Evolutionary conservation across 2,888 invertebrate genomes (phyloP).

Genomic region (Griposia aprilina): DNA sequence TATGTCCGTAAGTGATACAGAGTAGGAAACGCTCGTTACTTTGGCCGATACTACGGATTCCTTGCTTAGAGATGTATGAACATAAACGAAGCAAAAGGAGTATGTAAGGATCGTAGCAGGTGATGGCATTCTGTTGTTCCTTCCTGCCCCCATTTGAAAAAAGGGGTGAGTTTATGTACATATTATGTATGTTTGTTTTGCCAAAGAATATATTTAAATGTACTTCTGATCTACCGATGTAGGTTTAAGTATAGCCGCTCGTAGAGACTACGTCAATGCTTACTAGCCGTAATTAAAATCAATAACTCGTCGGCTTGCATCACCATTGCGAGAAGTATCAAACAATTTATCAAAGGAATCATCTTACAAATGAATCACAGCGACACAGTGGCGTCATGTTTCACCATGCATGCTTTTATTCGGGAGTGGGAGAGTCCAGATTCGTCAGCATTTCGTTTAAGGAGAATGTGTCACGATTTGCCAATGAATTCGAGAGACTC

Average conservation of each 20-base stretch:
- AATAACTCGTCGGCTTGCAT: constrained; percentile 25
- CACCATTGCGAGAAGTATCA: constrained; percentile 1
- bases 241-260: not conserved
- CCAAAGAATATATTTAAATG: not conserved
- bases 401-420: constrained; percentile 31
- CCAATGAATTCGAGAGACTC: not conserved
- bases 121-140: not conserved
- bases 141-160: not conserved
- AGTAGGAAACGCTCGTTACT: too few relatives aligned
- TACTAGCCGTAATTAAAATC: constrained; percentile 21
- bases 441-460: constrained; percentile 44
- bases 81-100: not conserved
- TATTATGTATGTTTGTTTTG: not conserved
- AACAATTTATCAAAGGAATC: constrained; percentile 39
- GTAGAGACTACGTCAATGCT: not conserved
- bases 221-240: not conserved
- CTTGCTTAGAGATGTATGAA: not conserved
- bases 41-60: too few relatives aligned
- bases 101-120: not conserved
- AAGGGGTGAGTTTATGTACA: not conserved
- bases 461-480: constrained; percentile 28
- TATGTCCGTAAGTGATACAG: too few relatives aligned
- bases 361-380: constrained; percentile 49
- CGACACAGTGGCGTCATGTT: constrained; percentile 34
- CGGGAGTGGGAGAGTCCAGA: constrained; percentile 19